Percentiles rank a stretch among this genome's conserved stretches.
Evolutionary conservation across 2,797 vertebrate genomes (phyloP).

Genomic region (Yasuhikotakia modesta): DNA sequence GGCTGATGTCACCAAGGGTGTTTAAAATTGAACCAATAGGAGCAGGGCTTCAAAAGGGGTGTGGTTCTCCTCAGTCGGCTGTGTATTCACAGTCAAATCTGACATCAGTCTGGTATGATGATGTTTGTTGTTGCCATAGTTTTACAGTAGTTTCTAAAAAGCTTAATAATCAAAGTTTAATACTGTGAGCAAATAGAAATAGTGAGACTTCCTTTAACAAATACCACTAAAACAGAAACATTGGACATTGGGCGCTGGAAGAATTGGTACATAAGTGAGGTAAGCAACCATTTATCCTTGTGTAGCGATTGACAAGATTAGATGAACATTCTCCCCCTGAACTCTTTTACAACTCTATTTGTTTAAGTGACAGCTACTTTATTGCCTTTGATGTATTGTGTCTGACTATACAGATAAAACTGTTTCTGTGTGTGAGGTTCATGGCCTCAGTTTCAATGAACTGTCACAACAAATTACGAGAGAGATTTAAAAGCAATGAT

Average conservation of each 20-base stretch:
- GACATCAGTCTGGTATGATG: no score
- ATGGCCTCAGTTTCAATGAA: slow-evolving; percentile 42
- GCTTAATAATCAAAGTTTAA: no score
- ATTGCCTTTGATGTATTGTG: slow-evolving; percentile 29
- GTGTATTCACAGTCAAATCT: no score
- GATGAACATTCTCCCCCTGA: slow-evolving; percentile 1
- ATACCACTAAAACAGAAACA: no score
- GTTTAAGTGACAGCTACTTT: slow-evolving; percentile 27
- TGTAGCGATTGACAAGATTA: slow-evolving; percentile 19
- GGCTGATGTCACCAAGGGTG: no score
- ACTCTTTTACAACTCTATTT: slow-evolving; percentile 20
- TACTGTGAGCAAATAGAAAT: no score
- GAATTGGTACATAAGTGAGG: neutral
- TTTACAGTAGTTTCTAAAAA: no score
- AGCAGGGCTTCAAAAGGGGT: no score
- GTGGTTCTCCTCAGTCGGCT: no score
- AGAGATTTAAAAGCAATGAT: slow-evolving; percentile 6
- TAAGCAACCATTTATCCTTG: neutral
- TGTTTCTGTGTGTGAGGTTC: slow-evolving; percentile 29
- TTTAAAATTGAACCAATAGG: no score
- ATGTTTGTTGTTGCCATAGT: no score
- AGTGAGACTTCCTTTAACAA: no score
- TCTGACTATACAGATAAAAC: slow-evolving; percentile 36
- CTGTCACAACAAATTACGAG: slow-evolving; percentile 19
- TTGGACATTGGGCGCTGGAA: neutral